Base-by-base conservation (phyloP, 2,113 vertebrate genomes). In the Cygnus atratus region DNA sequence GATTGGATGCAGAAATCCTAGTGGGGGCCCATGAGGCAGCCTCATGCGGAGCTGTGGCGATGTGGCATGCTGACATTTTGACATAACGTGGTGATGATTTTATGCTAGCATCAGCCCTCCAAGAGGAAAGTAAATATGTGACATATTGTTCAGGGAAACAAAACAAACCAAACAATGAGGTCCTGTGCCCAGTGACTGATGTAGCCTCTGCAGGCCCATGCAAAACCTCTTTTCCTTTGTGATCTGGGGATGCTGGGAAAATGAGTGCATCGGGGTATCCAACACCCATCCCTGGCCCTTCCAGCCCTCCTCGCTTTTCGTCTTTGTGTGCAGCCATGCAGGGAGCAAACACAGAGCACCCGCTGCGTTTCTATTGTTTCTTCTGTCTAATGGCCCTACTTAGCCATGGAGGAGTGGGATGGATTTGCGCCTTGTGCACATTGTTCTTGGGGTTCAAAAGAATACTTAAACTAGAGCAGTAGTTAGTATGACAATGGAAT, bases 311-410 rank as follows among this genome's bases (percentile, higher is more conserved):
- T 92, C 13, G 74, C 88, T 87, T 96, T 96, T 93, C 94, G 90
- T 96, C 95, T 94, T 92, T 96, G 95, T 97, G 95, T 96, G 92
- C 76, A 80, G 86, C 95, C 95, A 87, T 87, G 93, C 93, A 92
- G 92, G 92, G 92, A 97, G 91, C 96, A 92, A 93, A 87, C 71
- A 87, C 77, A 93, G 88, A 93, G 95, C 96, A 68, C 96, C 92
- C 91, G 93, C 96, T 96, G 96, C 0, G 95, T 81, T 93, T 50
- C 95, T 58, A 96, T 97, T 97, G 96, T 96, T 96, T 97, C 95
- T 97, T 57, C 90, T 93, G 95, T 94, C 96, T 96, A 97, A 96
- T 96, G 92, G 95, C 90, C 92, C 93, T 93, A 91, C 96, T 97
- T 96, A 96, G 92, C 91, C 93, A 59, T 21, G 88, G 86, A 97